These are phyloP conservation scores for Eupleurogrammus muticus DNA, from an alignment of 2,797 vertebrate genomes.

Conservation along the genomic window DNA sequence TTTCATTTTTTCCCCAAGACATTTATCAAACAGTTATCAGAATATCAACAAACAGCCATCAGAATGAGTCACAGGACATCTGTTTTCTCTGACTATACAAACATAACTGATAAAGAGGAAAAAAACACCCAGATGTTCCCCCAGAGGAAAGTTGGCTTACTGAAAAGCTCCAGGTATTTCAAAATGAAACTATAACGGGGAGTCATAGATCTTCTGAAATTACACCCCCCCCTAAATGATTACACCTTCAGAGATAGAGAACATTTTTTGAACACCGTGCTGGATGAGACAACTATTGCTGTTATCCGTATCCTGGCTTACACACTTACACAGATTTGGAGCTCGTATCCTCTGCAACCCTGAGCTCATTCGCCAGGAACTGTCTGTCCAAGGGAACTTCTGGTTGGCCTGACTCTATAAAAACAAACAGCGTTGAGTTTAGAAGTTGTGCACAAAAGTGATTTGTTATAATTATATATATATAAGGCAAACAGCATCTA, in stretches of 20 bases:
- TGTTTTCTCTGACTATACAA: neutral
- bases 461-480: neutral
- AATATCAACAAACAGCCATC: too few relatives aligned
- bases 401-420: constrained; percentile 93
- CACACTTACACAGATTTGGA: constrained; percentile 90
- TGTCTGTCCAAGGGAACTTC: constrained; percentile 90
- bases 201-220: constrained; percentile 5
- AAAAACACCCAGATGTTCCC: neutral
- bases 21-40: too few relatives aligned
- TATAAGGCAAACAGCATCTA: constrained; percentile 17
- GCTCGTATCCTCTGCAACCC: constrained; percentile 88
- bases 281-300: neutral
- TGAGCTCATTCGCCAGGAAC: constrained; percentile 92
- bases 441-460: constrained; percentile 6
- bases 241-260: neutral
- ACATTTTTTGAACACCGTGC: constrained; percentile 8
- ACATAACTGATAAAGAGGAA: neutral
- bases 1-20: too few relatives aligned
- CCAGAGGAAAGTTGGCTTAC: neutral
- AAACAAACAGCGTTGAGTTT: constrained; percentile 53
- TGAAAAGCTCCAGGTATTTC: neutral
- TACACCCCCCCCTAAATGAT: neutral
- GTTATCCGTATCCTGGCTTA: constrained; percentile 9
- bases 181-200: neutral
- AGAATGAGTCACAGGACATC: too few relatives aligned